Conservation (phyloP, 1,140 invertebrate genomes). For the Brachionus rubens region DNA sequence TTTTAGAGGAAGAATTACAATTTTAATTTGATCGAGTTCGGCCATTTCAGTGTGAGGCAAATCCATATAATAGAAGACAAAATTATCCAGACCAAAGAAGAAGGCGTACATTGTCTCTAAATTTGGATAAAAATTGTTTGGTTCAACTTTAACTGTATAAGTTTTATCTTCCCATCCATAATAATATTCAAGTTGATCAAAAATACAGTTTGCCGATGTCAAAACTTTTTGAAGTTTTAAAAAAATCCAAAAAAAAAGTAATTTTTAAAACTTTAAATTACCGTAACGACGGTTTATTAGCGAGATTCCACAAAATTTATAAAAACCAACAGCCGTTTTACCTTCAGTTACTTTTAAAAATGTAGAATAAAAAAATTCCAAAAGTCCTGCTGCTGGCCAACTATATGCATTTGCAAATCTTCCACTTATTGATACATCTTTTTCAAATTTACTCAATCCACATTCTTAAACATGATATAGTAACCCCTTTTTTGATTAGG, state of each 20-base stretch:
- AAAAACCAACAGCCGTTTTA: neutral
- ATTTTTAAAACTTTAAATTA: too few relatives aligned
- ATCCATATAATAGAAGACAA: neutral
- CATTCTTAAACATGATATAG: neutral
- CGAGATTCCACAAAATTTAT: neutral
- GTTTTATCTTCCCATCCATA: neutral
- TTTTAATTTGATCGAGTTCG: neutral
- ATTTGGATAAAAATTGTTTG: neutral
- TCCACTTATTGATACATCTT: neutral
- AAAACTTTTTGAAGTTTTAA: neutral
- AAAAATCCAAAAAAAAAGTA: too few relatives aligned
- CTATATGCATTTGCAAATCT: neutral
- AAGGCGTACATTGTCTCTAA: neutral
- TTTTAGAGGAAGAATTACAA: neutral
- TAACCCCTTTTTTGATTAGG: neutral
- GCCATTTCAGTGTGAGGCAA: neutral
- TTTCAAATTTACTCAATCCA: neutral
- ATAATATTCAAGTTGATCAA: neutral
- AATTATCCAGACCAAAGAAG: neutral
- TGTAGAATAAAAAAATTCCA: neutral
- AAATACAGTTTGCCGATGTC: neutral
- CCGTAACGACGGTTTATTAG: neutral
- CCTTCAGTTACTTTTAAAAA: neutral
- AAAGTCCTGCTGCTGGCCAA: neutral
- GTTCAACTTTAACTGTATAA: too few relatives aligned